Base-by-base conservation (phyloP, 2,888 invertebrate genomes). In the Nasonia oneida region DNA sequence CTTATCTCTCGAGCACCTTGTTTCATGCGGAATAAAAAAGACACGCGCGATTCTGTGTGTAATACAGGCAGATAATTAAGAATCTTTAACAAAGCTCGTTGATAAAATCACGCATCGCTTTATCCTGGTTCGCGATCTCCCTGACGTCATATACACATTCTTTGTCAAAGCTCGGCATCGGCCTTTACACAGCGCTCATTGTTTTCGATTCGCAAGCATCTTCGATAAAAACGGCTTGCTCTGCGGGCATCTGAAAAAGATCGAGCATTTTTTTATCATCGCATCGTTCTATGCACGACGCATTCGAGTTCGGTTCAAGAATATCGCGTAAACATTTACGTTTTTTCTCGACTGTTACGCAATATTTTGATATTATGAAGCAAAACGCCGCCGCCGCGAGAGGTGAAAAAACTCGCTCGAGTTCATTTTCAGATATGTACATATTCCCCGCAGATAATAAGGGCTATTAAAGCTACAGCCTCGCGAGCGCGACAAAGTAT, bases 401-500 rank as follows among this genome's bases (percentile, higher is more conserved):
- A 42, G 15, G n/a, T 10, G 73, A 73, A 33, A 67, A 53, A 67
- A 15, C 14, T 57, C 15, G 47, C 8, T 57, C 15, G 47, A 50
- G 29, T 84, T 67, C 42, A 67, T 78, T 64, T 74, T 70, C 12
- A 67, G 74, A 64, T 74, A 53, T 53, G 53, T 53, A 53, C 53
- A 53, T 53, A 74, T 57, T 6, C 33, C 29, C 15, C 0, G 6
- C n/a, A 23, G 33, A n/a, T 79, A 57, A 79, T 73, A 33, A 37
- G 42, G 53, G 33, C 37, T 8, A 80, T 79, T n/a, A 79, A 75
- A 80, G 53, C 47, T 80, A 75, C 77, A 74, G 10, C 75, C 12
- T 4, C 42, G 29, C 29, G 42, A 15, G 5, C 37, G 39, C 73
- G 73, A 73, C 39, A 71, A 78, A 71, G 70, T 67, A 29, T 67